Evolutionary conservation across 2,113 vertebrate genomes (phyloP).

Genomic region (Apodemus sylvaticus): DNA sequence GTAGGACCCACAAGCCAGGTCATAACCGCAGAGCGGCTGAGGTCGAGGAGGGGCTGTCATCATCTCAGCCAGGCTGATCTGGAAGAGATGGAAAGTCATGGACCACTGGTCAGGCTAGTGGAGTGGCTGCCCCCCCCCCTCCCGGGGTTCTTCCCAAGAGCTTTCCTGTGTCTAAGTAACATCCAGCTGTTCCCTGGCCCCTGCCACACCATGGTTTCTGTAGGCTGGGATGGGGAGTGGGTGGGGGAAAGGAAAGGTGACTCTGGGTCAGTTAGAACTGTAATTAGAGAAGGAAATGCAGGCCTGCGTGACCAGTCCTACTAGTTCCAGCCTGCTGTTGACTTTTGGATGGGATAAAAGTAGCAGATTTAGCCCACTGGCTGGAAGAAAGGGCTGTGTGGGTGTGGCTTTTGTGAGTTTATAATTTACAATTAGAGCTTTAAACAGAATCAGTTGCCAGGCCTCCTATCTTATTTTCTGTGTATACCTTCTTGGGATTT

Average conservation of each 20-base stretch:
- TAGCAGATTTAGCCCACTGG: slow-evolving; percentile 15
- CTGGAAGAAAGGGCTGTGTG: neutral
- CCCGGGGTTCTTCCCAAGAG: neutral
- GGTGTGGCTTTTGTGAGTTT: neutral
- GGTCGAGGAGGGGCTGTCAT: neutral
- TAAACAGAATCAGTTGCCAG: neutral
- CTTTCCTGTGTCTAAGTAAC: neutral
- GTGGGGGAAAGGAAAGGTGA: neutral
- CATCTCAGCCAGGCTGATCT: neutral
- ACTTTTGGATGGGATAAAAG: slow-evolving; percentile 60
- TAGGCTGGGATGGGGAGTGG: neutral
- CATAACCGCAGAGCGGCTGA: neutral
- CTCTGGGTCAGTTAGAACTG: slow-evolving; percentile 26
- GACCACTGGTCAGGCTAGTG: neutral
- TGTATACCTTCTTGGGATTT: neutral
- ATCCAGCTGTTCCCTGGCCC: neutral
- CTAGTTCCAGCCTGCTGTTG: slow-evolving; percentile 19
- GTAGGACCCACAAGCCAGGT: too few species aligned
- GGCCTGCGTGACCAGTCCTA: neutral
- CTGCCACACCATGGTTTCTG: neutral
- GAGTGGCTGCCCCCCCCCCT: neutral
- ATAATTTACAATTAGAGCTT: neutral
- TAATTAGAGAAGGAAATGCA: slow-evolving; percentile 61
- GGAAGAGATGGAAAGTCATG: neutral
- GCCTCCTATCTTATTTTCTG: neutral